phyloP scores from a whole-genome alignment of 2,797 vertebrate genomes.

The Sardinella longiceps region DNA sequence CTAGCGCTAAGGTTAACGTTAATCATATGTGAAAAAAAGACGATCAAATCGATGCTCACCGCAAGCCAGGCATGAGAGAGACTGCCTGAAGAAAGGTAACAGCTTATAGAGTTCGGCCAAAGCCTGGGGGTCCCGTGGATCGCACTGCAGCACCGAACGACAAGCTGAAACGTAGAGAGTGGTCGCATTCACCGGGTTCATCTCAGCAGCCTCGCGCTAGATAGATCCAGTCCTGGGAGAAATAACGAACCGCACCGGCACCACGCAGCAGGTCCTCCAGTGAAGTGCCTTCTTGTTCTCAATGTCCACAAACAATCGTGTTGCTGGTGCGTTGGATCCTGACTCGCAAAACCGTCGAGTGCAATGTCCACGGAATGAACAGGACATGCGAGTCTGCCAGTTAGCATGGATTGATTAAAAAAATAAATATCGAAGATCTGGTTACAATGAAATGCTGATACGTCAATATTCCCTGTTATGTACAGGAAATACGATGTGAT shows the following conservation, averaged over 20 bases:
- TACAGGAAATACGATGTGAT: conserved; percentile 25
- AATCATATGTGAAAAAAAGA: conserved; percentile 8
- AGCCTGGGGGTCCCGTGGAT: conserved; percentile 93
- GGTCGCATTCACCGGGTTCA: conserved; percentile 99
- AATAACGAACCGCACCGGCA: conserved; percentile 45
- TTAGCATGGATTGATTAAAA: conserved; percentile 58
- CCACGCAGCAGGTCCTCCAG: conserved; percentile 50
- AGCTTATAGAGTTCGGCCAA: conserved; percentile 94
- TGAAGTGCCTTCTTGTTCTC: conserved; percentile 48
- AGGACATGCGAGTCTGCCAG: conserved; percentile 61
- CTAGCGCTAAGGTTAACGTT: neutral
- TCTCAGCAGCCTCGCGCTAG: conserved; percentile 84
- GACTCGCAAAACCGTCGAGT: conserved; percentile 52
- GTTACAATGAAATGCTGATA: conserved; percentile 49
- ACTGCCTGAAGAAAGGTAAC: conserved; percentile 96
- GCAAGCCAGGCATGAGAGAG: conserved; percentile 94
- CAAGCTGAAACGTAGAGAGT: conserved; percentile 97
- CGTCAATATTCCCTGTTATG: conserved; percentile 18
- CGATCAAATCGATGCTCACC: conserved; percentile 75
- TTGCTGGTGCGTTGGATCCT: conserved; percentile 46
- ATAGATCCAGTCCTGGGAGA: conserved; percentile 71
- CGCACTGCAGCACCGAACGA: conserved; percentile 97
- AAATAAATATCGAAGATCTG: conserved; percentile 38
- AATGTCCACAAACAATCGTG: conserved; percentile 28
- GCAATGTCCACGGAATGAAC: conserved; percentile 49